Conservation (phyloP, 2,113 vertebrate genomes). For the Panurus biarmicus region DNA sequence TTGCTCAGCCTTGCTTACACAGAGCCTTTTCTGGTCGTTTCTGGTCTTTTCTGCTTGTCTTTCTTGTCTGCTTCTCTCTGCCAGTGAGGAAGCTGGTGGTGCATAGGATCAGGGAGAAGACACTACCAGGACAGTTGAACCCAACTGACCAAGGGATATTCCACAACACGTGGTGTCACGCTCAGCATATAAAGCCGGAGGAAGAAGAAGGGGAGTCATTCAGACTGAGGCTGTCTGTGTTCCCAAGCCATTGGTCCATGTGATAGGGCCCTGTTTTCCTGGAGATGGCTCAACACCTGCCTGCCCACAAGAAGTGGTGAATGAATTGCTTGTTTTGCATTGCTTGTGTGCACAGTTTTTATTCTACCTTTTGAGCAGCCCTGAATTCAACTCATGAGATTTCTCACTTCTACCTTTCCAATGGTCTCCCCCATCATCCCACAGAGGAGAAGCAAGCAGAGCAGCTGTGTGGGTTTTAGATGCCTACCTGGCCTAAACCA, state of each 20-base stretch:
- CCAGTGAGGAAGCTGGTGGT: background rate
- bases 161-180: accelerated
- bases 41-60: background rate
- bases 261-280: background rate
- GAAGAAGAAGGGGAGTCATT: accelerated
- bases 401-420: background rate
- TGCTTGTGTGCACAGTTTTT: background rate
- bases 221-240: accelerated
- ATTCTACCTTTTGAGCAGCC: background rate
- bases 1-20: background rate
- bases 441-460: background rate
- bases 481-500: background rate
- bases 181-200: background rate
- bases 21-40: background rate
- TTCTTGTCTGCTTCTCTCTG: too few relatives aligned
- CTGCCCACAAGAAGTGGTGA: background rate
- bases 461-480: background rate
- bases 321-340: background rate
- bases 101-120: background rate
- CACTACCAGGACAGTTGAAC: background rate
- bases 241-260: accelerated
- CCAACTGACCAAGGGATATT: too few relatives aligned
- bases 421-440: background rate
- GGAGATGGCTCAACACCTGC: background rate
- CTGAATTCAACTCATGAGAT: background rate